Conservation (phyloP, 2,797 vertebrate genomes). For the Aldrovandia affinis region DNA sequence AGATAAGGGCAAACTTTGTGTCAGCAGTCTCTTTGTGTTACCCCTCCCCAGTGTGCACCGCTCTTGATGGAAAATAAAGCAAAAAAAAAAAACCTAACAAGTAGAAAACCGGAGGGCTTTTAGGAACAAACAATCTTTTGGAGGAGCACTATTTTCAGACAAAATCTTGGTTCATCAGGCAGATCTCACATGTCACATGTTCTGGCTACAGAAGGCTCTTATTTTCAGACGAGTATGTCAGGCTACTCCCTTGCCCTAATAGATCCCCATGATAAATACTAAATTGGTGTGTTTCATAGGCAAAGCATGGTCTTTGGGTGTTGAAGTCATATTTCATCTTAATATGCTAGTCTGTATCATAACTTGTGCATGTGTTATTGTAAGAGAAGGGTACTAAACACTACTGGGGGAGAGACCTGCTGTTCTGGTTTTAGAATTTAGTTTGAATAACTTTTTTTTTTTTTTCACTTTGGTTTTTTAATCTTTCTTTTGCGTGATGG, state of each 20-base stretch:
- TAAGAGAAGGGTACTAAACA: constrained; percentile 63
- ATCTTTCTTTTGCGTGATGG: constrained; percentile 38
- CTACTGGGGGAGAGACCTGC: constrained; percentile 52
- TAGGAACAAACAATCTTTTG: constrained; percentile 6
- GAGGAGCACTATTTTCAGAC: constrained; percentile 16
- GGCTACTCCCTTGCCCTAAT: constrained; percentile 46
- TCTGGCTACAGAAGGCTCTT: constrained; percentile 23
- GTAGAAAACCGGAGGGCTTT: constrained; percentile 16
- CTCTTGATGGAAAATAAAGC: not conserved
- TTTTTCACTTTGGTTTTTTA: constrained; percentile 53
- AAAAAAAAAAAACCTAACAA: not conserved
- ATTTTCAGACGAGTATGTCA: constrained; percentile 39
- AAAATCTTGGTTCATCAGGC: constrained; percentile 2
- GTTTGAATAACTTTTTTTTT: constrained; percentile 53
- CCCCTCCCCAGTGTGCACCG: not conserved
- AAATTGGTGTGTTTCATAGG: constrained; percentile 58
- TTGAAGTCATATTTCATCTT: constrained; percentile 35
- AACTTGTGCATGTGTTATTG: constrained; percentile 62
- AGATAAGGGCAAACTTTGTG: not conserved
- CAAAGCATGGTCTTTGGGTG: constrained; percentile 43
- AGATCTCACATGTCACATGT: constrained; percentile 19
- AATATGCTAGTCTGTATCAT: constrained; percentile 49
- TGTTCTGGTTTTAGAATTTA: constrained; percentile 46
- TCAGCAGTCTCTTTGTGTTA: not conserved
- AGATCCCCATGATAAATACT: constrained; percentile 42